Evolutionary conservation across 2,113 vertebrate species (phyloP).

Genomic region (Datnioides undecimradiatus): DNA sequence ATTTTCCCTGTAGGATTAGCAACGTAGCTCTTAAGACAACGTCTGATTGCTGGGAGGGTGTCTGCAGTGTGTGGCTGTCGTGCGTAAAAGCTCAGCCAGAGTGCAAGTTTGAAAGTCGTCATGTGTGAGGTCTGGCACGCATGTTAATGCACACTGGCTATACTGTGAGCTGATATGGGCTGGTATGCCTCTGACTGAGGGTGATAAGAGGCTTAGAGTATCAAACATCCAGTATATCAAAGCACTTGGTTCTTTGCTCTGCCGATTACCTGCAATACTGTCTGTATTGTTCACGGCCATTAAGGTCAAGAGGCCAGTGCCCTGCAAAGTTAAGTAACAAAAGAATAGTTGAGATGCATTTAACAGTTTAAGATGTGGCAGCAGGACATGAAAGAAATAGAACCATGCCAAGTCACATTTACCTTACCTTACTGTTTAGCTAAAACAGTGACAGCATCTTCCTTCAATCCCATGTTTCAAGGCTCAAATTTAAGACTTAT

Average conservation of each 20-base stretch:
- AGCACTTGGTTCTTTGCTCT: constrained; percentile 35
- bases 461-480: constrained; percentile 2
- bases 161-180: constrained; percentile 37
- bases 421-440: background rate
- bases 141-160: constrained; percentile 22
- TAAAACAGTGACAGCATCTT: background rate
- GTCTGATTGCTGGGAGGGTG: constrained; percentile 44
- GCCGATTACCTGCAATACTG: constrained; percentile 18
- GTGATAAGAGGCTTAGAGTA: constrained; percentile 65
- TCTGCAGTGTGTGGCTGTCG: constrained; percentile 49
- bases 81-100: constrained; percentile 36
- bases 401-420: background rate
- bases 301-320: background rate
- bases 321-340: background rate
- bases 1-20: constrained; percentile 41
- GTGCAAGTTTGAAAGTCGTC: constrained; percentile 21
- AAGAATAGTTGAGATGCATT: background rate
- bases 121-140: constrained; percentile 56
- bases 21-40: constrained; percentile 27
- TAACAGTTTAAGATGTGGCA: background rate
- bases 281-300: constrained; percentile 2
- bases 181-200: constrained; percentile 21
- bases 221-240: constrained; percentile 13
- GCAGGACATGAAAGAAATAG: background rate
- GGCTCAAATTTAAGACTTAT: background rate